Evolutionary conservation across 2,888 invertebrate species (phyloP).

Genomic region (Leucophora obtusa): DNA sequence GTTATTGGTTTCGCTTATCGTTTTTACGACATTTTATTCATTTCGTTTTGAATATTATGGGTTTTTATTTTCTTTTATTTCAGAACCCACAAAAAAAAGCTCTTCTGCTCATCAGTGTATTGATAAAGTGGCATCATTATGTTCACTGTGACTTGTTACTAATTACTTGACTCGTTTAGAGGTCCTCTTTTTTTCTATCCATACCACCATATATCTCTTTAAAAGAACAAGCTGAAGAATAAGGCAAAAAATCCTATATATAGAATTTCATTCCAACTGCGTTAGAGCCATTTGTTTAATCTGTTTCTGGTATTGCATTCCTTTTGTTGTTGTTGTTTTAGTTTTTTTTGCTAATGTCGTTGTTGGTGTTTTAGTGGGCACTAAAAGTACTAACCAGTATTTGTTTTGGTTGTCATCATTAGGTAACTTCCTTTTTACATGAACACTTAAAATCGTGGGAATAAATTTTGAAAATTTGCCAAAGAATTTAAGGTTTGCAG

Average conservation of each 20-base stretch:
- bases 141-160: conserved; percentile 67
- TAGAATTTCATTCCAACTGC: conserved; percentile 60
- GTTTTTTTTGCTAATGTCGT: not conserved
- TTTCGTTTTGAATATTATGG: conserved; percentile 52
- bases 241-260: conserved; percentile 12
- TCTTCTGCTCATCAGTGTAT: conserved; percentile 56
- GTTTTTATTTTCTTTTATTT: conserved; percentile 12
- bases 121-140: conserved; percentile 68
- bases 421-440: conserved; percentile 64
- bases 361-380: conserved; percentile 1
- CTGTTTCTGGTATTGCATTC: conserved; percentile 46
- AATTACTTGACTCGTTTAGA: conserved; percentile 66
- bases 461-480: conserved; percentile 53
- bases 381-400: conserved; percentile 47
- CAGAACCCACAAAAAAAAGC: not conserved
- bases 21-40: conserved; percentile 55
- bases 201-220: not conserved
- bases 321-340: conserved; percentile 6
- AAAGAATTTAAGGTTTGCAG: conserved; percentile 50
- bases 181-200: conserved; percentile 29
- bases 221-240: not conserved
- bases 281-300: conserved; percentile 58
- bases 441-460: conserved; percentile 62
- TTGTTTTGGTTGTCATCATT: conserved; percentile 64
- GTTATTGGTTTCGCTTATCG: conserved; percentile 44